Evolutionary conservation across 2,888 invertebrate species (phyloP).

Genomic region (Tenthredo livida): DNA sequence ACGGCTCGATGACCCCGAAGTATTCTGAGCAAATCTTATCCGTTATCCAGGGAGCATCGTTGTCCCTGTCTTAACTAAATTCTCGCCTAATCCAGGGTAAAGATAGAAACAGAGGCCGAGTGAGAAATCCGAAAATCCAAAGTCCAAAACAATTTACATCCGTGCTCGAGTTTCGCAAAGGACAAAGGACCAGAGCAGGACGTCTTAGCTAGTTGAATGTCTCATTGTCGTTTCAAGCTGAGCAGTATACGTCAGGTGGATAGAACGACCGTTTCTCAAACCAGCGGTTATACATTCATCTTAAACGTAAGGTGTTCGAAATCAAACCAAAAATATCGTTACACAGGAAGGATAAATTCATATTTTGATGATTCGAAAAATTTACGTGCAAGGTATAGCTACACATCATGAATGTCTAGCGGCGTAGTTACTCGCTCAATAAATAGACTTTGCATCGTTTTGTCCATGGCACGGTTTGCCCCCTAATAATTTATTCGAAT

Average conservation of each 20-base stretch:
- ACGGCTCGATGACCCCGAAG: slow-evolving; percentile 55
- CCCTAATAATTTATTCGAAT: slow-evolving; percentile 71
- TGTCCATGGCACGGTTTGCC: background rate
- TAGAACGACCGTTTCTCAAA: background rate
- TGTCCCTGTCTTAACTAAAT: slow-evolving; percentile 25
- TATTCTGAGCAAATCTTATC: slow-evolving; percentile 15
- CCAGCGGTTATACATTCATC: background rate
- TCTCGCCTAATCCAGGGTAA: slow-evolving; percentile 54
- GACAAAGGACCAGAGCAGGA: slow-evolving; percentile 32
- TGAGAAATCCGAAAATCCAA: slow-evolving; percentile 53
- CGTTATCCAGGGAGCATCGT: background rate
- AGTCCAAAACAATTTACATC: slow-evolving; percentile 62
- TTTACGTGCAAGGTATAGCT: background rate
- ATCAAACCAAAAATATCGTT: background rate
- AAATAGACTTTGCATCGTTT: slow-evolving; percentile 31
- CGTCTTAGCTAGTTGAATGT: background rate
- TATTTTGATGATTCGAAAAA: background rate
- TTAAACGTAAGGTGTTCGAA: background rate
- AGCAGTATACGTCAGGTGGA: background rate
- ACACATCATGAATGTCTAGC: background rate
- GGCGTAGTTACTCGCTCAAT: slow-evolving; percentile 1
- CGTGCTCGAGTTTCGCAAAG: slow-evolving; percentile 58
- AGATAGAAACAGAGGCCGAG: slow-evolving; percentile 41
- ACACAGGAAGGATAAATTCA: too few species aligned
- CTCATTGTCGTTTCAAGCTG: background rate